Percentiles rank a stretch among this genome's conserved stretches.
Conservation (phyloP, 2,888 invertebrate species). For the Rhorus exstirpatorius region DNA sequence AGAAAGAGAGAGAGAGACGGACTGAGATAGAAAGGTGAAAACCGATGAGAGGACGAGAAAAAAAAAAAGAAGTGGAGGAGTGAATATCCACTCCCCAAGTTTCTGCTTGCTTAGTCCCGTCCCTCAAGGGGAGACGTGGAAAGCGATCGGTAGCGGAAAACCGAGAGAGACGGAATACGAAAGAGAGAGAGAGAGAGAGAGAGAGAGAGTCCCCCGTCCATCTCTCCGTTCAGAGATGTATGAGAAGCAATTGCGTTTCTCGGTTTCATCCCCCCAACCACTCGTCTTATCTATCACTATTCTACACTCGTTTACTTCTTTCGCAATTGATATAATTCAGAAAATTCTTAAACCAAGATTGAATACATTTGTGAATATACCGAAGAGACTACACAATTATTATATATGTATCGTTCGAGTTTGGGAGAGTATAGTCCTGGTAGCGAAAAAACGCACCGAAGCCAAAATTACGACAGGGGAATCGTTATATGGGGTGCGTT, state of each 20-base stretch:
- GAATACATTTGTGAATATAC: neutral
- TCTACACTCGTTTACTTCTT: neutral
- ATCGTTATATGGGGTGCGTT: too few species aligned
- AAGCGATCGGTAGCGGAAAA: constrained; percentile 59
- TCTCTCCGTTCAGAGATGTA: constrained; percentile 36
- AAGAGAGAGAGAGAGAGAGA: too few species aligned
- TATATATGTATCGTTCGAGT: neutral
- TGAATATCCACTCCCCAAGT: constrained; percentile 46
- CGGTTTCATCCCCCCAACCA: neutral
- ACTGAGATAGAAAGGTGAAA: constrained; percentile 54
- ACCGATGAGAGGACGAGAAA: constrained; percentile 56
- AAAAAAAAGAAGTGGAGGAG: constrained; percentile 55
- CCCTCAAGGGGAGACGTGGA: constrained; percentile 39
- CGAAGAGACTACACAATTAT: too few species aligned
- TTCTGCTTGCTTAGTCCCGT: constrained; percentile 57
- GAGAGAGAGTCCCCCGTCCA: too few species aligned
- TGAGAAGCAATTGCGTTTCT: constrained; percentile 57
- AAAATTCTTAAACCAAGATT: neutral
- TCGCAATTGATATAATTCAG: neutral
- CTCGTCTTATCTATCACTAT: constrained; percentile 7
- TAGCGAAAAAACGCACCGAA: neutral
- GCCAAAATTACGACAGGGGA: neutral
- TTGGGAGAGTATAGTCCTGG: too few species aligned
- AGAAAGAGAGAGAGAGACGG: too few species aligned
- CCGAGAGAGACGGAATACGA: constrained; percentile 15